Evolutionary conservation across 2,797 vertebrate genomes (phyloP), one percentile per base, ranked within the genome.

Genomic region (Apodemus agrarius): DNA sequence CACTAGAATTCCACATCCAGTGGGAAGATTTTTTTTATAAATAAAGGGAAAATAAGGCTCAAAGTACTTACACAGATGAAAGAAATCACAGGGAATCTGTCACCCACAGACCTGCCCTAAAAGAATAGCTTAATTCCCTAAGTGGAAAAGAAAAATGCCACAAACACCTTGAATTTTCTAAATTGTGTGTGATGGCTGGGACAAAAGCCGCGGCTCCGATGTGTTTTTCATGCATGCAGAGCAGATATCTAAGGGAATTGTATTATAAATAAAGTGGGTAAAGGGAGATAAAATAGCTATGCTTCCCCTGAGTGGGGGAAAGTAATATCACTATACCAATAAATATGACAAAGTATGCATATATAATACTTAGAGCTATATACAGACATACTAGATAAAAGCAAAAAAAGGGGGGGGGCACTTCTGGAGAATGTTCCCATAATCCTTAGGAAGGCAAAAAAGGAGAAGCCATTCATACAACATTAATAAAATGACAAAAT

Each of bases 351-450:
- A 76, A 91, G 87, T 91, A 52, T 79, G 13, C 54, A 72, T 52
- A 69, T 46, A 9, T 63, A 81, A 86, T 87, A 86, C 59, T 54
- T 40, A 90, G 57, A 87, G 65, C 54, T 88, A 54, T 74, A 49
- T 13, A 78, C 86, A 84, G 29, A 87, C 81, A 61, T 83, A 83
- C 67, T 75, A 74, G 74, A 57, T 19, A 89, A 26, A 93, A 93
- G 93, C 76, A 69, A 95, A 93, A 96, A 91, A 92, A 89, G 78
- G 24, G n/a, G 59, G 90, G n/a, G n/a, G n/a, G n/a, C n/a, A n/a
- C 61, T 80, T 94, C 54, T 93, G 76, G 89, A 90, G 89, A 89
- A 89, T 22, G 22, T 95, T 84, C 75, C 29, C 59, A 67, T 13
- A 90, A 94, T 79, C 67, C 78, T 91, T 54, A 79, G 54, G 13